Percentiles rank a stretch among this genome's conserved stretches.
Conservation (phyloP, 2,888 invertebrate genomes). For the Caenorhabditis panamensis region DNA sequence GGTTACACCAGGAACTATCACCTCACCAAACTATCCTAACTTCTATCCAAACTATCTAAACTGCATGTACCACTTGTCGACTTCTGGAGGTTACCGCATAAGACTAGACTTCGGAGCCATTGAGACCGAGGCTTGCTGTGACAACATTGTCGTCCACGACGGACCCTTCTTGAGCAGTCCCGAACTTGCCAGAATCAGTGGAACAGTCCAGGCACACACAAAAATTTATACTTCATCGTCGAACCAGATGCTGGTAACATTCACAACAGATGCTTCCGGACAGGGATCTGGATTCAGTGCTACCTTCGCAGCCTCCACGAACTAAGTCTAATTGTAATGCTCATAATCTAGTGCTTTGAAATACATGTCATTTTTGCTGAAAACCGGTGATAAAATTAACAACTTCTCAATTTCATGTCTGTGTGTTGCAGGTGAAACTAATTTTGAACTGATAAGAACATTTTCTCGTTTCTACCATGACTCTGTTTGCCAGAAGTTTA, state of each 20-base stretch:
- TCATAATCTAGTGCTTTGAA: not conserved
- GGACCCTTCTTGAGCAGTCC: slow-evolving; percentile 40
- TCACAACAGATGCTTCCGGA: slow-evolving; percentile 52
- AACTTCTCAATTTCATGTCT: not conserved
- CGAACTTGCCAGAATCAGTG: slow-evolving; percentile 50
- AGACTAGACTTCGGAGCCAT: slow-evolving; percentile 33
- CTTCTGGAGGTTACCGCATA: slow-evolving; percentile 45
- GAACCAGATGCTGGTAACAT: slow-evolving; percentile 53
- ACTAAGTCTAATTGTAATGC: too few relatives aligned
- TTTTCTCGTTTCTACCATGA: not conserved
- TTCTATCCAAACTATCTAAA: slow-evolving; percentile 54
- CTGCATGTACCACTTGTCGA: slow-evolving; percentile 52
- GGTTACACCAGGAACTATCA: slow-evolving; percentile 51
- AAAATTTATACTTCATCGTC: slow-evolving; percentile 41
- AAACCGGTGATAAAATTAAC: slow-evolving; percentile 32
- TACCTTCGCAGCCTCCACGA: slow-evolving; percentile 30
- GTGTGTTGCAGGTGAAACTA: not conserved
- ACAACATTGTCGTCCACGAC: slow-evolving; percentile 51
- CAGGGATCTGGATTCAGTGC: slow-evolving; percentile 53
- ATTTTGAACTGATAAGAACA: slow-evolving; percentile 21
- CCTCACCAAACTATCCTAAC: slow-evolving; percentile 52
- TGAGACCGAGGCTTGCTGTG: slow-evolving; percentile 60
- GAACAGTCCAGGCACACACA: slow-evolving; percentile 20
- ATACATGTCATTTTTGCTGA: not conserved
- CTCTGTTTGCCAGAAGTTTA: not conserved